Percentiles rank a stretch among this genome's conserved stretches.
phyloP scores from a whole-genome alignment of 2,113 vertebrate species.

The Apteryx mantelli region DNA sequence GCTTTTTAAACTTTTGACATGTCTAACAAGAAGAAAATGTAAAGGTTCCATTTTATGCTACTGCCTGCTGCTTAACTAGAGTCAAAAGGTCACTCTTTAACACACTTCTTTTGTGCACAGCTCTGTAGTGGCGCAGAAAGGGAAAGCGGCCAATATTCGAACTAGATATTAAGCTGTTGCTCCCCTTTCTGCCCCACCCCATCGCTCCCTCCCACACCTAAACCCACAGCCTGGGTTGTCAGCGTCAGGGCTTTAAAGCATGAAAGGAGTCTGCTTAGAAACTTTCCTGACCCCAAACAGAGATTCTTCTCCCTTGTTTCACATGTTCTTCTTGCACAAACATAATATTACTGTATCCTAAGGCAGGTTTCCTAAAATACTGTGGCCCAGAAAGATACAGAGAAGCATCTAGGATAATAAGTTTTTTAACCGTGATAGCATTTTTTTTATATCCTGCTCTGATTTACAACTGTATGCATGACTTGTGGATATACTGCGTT shows the following conservation, averaged over 20 bases:
- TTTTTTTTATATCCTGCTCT: not conserved
- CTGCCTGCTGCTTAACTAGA: slow-evolving; percentile 25
- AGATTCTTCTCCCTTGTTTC: not conserved
- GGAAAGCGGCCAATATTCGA: not conserved
- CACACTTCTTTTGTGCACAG: not conserved
- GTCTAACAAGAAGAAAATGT: not conserved
- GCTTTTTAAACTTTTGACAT: slow-evolving; percentile 7
- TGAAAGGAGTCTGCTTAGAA: not conserved
- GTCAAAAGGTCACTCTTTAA: not conserved
- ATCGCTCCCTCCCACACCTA: not conserved
- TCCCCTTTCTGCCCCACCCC: not conserved
- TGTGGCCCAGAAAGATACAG: not conserved
- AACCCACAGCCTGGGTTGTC: not conserved
- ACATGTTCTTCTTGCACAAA: not conserved
- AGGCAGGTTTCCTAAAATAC: not conserved
- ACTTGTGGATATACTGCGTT: not conserved
- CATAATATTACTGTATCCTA: not conserved
- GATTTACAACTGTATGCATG: accelerated
- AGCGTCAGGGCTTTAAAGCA: not conserved
- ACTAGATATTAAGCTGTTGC: not conserved
- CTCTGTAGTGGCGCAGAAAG: not conserved
- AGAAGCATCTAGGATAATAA: not conserved
- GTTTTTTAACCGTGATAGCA: accelerated
- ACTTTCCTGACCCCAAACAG: not conserved
- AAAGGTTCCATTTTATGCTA: slow-evolving; percentile 20